Conservation (phyloP, 2,888 invertebrate genomes). For the Cantharis nigra region DNA sequence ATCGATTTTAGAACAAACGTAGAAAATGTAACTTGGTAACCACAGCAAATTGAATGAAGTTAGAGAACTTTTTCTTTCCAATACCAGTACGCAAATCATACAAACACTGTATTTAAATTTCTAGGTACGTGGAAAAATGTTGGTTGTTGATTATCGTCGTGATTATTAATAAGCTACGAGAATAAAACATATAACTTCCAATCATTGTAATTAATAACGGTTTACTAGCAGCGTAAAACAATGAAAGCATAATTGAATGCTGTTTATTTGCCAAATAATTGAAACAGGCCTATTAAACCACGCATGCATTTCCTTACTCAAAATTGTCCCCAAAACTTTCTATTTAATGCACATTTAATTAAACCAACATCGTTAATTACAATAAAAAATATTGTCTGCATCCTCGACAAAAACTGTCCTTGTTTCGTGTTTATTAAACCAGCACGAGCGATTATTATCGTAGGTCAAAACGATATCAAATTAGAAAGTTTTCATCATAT, state of each 20-base stretch:
- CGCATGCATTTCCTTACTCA: background rate
- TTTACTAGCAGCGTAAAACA: background rate
- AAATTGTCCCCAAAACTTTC: background rate
- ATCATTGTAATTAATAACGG: background rate
- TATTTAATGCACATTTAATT: background rate
- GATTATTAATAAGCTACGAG: background rate
- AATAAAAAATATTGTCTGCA: background rate
- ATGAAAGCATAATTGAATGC: background rate
- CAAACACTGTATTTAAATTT: background rate
- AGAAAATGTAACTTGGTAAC: background rate
- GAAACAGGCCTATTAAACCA: background rate
- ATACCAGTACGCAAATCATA: background rate
- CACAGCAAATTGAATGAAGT: background rate
- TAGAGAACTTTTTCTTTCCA: background rate
- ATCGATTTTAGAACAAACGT: background rate
- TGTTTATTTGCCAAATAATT: background rate
- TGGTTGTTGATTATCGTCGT: background rate
- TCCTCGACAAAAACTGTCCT: background rate
- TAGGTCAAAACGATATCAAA: background rate
- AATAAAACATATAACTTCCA: background rate
- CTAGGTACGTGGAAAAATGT: background rate
- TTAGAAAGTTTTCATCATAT: background rate
- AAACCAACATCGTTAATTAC: background rate
- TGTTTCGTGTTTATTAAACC: conserved; percentile 1
- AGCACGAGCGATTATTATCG: background rate